Evolutionary conservation across 2,888 invertebrate species (phyloP).

Genomic region (Drosophila maculinotata): DNA sequence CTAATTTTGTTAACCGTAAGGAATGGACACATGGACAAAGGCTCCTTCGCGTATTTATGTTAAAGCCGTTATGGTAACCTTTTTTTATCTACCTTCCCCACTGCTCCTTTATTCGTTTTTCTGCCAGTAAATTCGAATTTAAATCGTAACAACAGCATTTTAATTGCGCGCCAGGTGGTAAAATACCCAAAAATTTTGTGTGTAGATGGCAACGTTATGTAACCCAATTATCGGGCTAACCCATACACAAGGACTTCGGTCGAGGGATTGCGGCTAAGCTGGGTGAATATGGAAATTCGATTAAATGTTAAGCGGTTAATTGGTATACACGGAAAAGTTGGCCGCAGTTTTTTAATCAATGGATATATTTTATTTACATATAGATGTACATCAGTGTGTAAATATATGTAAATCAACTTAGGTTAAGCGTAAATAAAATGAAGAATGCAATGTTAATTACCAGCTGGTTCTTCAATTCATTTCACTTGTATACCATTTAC

Average conservation of each 20-base stretch:
- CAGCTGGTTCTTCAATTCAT: no score
- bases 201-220: not conserved
- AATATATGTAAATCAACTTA: not conserved
- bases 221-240: constrained; percentile 6
- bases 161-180: not conserved
- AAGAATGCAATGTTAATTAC: constrained; percentile 2
- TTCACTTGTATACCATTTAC: no score
- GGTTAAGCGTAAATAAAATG: not conserved
- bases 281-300: not conserved
- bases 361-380: not conserved
- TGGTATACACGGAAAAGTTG: constrained; percentile 2
- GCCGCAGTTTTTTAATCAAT: not conserved
- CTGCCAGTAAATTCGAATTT: not conserved
- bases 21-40: no score
- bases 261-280: not conserved
- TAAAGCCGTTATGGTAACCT: no score
- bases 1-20: not conserved
- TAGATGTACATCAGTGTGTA: not conserved
- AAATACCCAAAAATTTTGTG: not conserved
- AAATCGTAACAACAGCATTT: not conserved
- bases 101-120: not conserved
- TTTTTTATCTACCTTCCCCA: no score
- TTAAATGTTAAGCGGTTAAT: not conserved
- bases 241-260: constrained; percentile 1
- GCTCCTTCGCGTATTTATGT: no score